phyloP scores from a whole-genome alignment of 2,113 vertebrate genomes.

The Oceanodroma tethys region DNA sequence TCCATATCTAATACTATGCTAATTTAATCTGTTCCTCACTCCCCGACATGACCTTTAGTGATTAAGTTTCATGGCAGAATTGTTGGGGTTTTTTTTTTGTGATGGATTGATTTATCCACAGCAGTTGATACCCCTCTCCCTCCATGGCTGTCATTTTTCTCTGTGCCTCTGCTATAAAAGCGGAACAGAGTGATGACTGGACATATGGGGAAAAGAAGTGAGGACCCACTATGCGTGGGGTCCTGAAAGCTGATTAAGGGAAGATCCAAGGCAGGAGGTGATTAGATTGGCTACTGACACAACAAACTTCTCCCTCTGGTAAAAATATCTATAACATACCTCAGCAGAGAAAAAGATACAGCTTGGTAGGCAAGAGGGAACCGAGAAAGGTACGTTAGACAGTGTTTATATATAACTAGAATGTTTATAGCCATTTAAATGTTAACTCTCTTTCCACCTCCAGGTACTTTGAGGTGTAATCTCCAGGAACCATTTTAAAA shows the following conservation, averaged over 20 bases:
- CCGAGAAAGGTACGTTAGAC: neutral
- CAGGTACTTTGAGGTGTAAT: neutral
- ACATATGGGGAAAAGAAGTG: neutral
- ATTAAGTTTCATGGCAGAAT: slow-evolving; percentile 97
- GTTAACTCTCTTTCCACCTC: neutral
- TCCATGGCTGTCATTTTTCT: slow-evolving; percentile 70
- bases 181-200: neutral
- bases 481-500: neutral
- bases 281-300: neutral
- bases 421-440: neutral
- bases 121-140: slow-evolving; percentile 72
- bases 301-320: neutral
- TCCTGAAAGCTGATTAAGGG: neutral
- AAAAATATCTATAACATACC: neutral
- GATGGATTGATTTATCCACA: slow-evolving; percentile 89
- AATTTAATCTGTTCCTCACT: slow-evolving; percentile 99
- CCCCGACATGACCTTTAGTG: slow-evolving; percentile 98
- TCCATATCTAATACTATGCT: slow-evolving; percentile 99
- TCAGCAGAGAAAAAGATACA: neutral
- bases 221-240: neutral
- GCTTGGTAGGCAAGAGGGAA: neutral
- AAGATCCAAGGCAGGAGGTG: neutral
- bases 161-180: neutral
- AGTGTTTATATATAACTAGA: neutral
- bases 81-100: slow-evolving; percentile 47